Base-by-base conservation (phyloP, 2,888 invertebrate genomes). In the Empis stercorea region DNA sequence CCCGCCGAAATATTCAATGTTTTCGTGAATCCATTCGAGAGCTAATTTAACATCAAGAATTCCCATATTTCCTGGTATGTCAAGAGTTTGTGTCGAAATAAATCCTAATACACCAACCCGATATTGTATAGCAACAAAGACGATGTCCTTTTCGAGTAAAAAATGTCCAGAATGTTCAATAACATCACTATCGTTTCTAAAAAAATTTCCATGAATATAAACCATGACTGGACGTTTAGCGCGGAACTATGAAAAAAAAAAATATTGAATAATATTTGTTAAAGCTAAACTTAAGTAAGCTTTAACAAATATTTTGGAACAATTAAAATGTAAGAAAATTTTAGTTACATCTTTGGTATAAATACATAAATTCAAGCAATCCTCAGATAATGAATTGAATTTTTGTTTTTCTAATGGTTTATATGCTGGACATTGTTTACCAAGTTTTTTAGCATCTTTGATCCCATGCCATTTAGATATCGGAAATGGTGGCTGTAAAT, bases 41-140 rank as follows among this genome's bases (percentile, higher is more conserved):
- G 74, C 75, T 39, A 71, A 48, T 2, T 72, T 54, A 40, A 72
- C 64, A 58, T 77, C 77, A 20, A 70, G 59, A 32, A 76, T 59
- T 1, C 74, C 74, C 47, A 69, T 73, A 60, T 77, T 77, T 13
- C 76, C 76, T 0, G 75, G 72, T 47, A 73, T 63, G 13, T 64
- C 64, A 9, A 65, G 59, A 13, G 68, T 71, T 45, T 66, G 64
- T 4, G 74, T 70, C 2, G 73, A 68, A 20, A 76, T 49, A 62
- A 75, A 76, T 16, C 74, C 75, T 11, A 75, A 58, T 4, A 71
- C 71, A 17, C 74, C 74, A 1, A 74, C 57, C 5, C 75, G 61
- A 58, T 73, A 74, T 52, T 75, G 71, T 7, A 70, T 61, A 13
- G 71, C 71, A 1, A 74, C 73, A 5, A 74, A 55, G 2, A 74